phyloP scores from a whole-genome alignment of 2,113 vertebrate genomes.

The Hippocampus zosterae region DNA sequence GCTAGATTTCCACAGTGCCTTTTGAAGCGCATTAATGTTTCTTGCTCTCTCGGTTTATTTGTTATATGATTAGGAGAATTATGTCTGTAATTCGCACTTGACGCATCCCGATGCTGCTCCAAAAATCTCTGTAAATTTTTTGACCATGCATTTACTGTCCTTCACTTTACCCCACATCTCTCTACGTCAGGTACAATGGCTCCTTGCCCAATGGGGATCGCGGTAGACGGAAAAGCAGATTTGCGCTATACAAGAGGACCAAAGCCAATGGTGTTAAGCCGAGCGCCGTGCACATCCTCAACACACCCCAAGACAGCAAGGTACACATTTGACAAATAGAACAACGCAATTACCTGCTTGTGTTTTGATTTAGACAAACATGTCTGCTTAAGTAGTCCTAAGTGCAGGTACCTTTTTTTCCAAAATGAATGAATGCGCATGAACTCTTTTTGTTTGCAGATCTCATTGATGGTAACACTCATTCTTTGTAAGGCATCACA shows the following conservation, averaged over 20 bases:
- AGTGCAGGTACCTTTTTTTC: background rate
- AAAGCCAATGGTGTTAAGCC: slow-evolving; percentile 93
- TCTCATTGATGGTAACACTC: slow-evolving; percentile 44
- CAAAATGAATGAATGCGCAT: slow-evolving; percentile 18
- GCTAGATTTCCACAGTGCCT: slow-evolving; percentile 45
- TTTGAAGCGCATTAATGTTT: slow-evolving; percentile 39
- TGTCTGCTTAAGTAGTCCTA: slow-evolving; percentile 2
- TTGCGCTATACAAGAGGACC: slow-evolving; percentile 86
- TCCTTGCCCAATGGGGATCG: slow-evolving; percentile 91
- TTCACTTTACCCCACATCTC: background rate
- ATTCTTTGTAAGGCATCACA: slow-evolving; percentile 27
- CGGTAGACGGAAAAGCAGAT: slow-evolving; percentile 94
- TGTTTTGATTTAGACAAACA: slow-evolving; percentile 9
- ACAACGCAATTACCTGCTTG: slow-evolving; percentile 8
- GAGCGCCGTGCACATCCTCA: slow-evolving; percentile 91
- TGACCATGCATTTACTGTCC: slow-evolving; percentile 33
- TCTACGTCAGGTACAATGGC: slow-evolving; percentile 87
- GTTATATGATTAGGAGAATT: slow-evolving; percentile 34
- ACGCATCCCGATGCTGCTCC: slow-evolving; percentile 21
- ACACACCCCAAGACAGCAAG: slow-evolving; percentile 92
- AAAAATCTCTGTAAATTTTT: slow-evolving; percentile 12
- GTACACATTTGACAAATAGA: slow-evolving; percentile 60
- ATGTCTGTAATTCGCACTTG: slow-evolving; percentile 35
- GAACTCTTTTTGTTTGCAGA: slow-evolving; percentile 45
- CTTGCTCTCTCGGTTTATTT: slow-evolving; percentile 39